Evolutionary conservation across 2,888 invertebrate genomes (phyloP).

Genomic region (Pyrochroa serraticornis): DNA sequence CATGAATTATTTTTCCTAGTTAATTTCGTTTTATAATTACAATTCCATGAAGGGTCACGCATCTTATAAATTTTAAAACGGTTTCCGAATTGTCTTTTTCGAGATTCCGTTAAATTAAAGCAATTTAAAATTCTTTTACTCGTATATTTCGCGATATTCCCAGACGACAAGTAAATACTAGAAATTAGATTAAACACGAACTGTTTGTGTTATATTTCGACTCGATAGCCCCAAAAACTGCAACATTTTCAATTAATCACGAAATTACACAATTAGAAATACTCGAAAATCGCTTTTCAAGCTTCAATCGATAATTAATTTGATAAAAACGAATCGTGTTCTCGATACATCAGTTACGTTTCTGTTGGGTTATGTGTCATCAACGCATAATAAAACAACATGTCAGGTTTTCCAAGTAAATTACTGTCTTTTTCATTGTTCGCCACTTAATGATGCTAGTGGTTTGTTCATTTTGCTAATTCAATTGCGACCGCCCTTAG

Average conservation of each 20-base stretch:
- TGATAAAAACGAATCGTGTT: no score
- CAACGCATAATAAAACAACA: no score
- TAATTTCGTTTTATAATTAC: conserved; percentile 24
- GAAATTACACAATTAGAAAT: background rate
- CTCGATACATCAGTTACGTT: no score
- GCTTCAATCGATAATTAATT: no score
- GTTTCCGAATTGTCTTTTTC: conserved; percentile 15
- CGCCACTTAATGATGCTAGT: background rate
- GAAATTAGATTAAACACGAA: conserved; percentile 2
- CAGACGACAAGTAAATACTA: conserved; percentile 10
- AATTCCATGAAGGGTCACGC: conserved; percentile 23
- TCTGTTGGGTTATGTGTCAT: no score
- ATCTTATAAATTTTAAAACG: conserved; percentile 24
- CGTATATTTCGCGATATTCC: conserved; percentile 3
- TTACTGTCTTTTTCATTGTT: no score
- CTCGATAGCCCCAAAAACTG: background rate
- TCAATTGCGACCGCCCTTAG: background rate
- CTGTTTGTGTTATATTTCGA: no score
- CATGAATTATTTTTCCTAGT: conserved; percentile 24
- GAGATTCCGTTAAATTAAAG: conserved; percentile 9
- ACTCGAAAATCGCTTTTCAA: no score
- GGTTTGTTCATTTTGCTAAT: conserved; percentile 6
- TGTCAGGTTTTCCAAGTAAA: no score
- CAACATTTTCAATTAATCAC: background rate
- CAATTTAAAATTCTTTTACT: conserved; percentile 16